Evolutionary conservation across 64 coral and sea anemone genomes (phyloP), one percentile per base, ranked within the genome.

Genomic region (Montipora foliosa): DNA sequence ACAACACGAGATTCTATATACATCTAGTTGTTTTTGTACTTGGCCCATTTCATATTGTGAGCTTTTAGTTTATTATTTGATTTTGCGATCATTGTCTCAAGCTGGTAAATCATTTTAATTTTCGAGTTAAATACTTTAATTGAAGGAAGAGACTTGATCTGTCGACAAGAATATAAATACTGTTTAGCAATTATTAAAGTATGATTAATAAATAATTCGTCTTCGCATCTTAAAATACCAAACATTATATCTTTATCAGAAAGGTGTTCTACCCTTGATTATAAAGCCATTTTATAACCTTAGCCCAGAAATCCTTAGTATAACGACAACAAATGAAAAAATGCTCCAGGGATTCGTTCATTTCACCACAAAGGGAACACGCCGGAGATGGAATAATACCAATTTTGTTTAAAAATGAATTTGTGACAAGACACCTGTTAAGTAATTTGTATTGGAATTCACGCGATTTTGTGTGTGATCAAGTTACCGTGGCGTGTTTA

Each of bases 191-290:
- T 4, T 14, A 69, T 15, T 69, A 69, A 69, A 69, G 16, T 25
- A 25, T 25, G 67, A 20, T 69, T 69, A 4, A 69, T 69, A 69
- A 69, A 69, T 69, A 69, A 17, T 15, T 69, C 67, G 10, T 8
- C 67, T 20, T 69, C 25, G 25, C 25, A 25, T 25, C 25, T 25
- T 25, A 25, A 4, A 69, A 69, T 69, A 20, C 14, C 67, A 69
- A 69, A 69, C 67, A 69, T 15, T 76, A 76, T 76, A 44, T 76
- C 74, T 76, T 76, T 76, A 4, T 76, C 74, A 29, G 74, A 21
- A 45, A 76, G 25, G 25, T 76, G 19, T 76, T 76, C 37, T 29
- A 76, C 3, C 25, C 25, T 29, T 76, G 74, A 29, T 76, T 44
- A 76, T 76, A 3, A 45, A 44, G 12, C 74, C 74, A 76, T 45